phyloP scores from a whole-genome alignment of 2,888 invertebrate genomes.

The Merodon equestris region DNA sequence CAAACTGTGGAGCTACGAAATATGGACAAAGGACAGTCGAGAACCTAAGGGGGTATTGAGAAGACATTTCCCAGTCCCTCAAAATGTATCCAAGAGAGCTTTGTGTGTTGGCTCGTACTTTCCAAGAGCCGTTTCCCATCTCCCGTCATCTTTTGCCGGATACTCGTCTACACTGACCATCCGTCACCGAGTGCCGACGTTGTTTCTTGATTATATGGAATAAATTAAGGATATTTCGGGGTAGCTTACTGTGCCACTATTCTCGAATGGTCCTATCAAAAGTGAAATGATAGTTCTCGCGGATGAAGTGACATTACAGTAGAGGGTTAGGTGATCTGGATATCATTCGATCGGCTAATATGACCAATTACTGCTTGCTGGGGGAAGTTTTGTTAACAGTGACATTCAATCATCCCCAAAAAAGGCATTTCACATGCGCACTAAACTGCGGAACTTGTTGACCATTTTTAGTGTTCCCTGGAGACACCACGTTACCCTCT shows the following conservation, averaged over 20 bases:
- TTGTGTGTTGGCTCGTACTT: slow-evolving; percentile 53
- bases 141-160: slow-evolving; percentile 14
- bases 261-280: slow-evolving; percentile 50
- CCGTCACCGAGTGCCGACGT: slow-evolving; percentile 18
- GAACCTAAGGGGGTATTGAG: slow-evolving; percentile 61
- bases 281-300: slow-evolving; percentile 63
- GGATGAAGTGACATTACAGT: too few relatives aligned
- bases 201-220: slow-evolving; percentile 50
- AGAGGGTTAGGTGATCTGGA: too few relatives aligned
- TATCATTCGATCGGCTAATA: too few relatives aligned
- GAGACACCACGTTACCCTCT: too few relatives aligned
- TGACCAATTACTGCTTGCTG: too few relatives aligned
- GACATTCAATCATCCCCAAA: slow-evolving; percentile 60
- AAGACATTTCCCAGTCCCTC: slow-evolving; percentile 60
- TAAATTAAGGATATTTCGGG: slow-evolving; percentile 61
- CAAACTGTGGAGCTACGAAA: neutral
- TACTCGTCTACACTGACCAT: too few relatives aligned
- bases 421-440: too few relatives aligned
- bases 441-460: too few relatives aligned
- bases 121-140: slow-evolving; percentile 44
- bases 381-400: slow-evolving; percentile 51
- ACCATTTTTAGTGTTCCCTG: too few relatives aligned
- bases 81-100: slow-evolving; percentile 61
- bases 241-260: slow-evolving; percentile 1
- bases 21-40: neutral